Base-by-base conservation (phyloP, 2,797 vertebrate species). In the Mycteria americana region DNA sequence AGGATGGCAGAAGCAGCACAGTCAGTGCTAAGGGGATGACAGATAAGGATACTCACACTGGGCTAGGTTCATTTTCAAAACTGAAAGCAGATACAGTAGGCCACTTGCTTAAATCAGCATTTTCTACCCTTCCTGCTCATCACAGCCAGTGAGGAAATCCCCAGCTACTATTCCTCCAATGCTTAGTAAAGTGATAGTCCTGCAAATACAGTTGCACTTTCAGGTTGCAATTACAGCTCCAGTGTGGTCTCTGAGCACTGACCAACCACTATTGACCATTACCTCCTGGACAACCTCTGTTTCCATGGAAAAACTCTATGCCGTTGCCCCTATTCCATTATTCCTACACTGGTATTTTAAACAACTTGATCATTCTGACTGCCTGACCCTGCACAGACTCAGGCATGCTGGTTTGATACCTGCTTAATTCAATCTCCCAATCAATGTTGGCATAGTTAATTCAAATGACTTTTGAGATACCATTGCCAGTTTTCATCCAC, bases 61-160 rank as follows among this genome's bases (percentile, higher is more conserved):
- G 13, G 59, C 25, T 48, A 33, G 23, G n/a, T n/a, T 50, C 0
- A 11, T 64, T 70, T 80, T 68, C n/a, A 77, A 67, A 91, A 48
- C 21, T 6, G 7, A 79, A 70, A 56, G 31, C 2, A 48, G 27
- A 35, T 15, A 63, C 2, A 48, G 18, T n/a, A 65, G 12, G 16
- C 67, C 41, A 72, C 8, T 64, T 75, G 13, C 56, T 85, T 56
- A 33, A 63, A 37, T 28, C 12, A 22, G 17, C 10, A 10, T 15
- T 80, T 67, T 57, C 48, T 30, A 37, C 19, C n/a, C 46, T 72
- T 48, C 35, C 64, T 62, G 57, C 22, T 54, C 6, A 33, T 16
- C 0, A 0, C 46, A 77, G 31, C 2, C 17, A 23, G 13, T 8
- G 6, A 74, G 54, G n/a, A 85, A 70, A 83, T 37, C 31, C 23